Evolutionary conservation across 2,888 invertebrate species (phyloP), one percentile per base, ranked within the genome.

Genomic region (Salticus scenicus): DNA sequence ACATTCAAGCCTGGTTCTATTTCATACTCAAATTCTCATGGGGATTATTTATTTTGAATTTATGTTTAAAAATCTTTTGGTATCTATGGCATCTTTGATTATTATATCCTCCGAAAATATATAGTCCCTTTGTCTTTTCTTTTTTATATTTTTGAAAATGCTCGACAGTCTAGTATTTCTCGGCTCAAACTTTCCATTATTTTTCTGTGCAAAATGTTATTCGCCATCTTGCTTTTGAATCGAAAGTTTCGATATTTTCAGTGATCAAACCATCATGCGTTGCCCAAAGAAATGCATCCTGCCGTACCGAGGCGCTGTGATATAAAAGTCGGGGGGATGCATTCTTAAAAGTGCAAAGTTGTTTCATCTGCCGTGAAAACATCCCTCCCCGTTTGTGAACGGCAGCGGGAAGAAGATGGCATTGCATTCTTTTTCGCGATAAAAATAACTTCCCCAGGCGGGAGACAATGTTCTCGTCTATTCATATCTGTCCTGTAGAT

Each of bases 391-490:
- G 47, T 75, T 73, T 37, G 69, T 33, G 14, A 69, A 71, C 64
- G 64, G 66, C 67, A 42, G 33, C 37, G 51, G 33, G 37, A 42
- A 24, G 37, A 81, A 81, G 74, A 75, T 79, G 74, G 67, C 79
- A 71, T 74, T 69, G 85, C 85, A 86, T 86, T 86, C 85, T 74
- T 79, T 69, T 33, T 71, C 57, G 51, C 27, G 74, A 79, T 80
- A 75, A 86, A 86, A 86, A 86, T 86, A 86, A 80, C 85, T 70
- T 69, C 64, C 47, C 79, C 67, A 73, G 71, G 70, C 79, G 64
- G 80, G 80, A 86, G 85, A 80, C 85, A 86, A 86, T 86, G 85
- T 86, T 80, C 85, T 80, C 72, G 80, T 74, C 85, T 86, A 86
- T 86, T 86, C 85, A 86, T 86, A 86, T 86, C 85, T 74, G 73